Evolutionary conservation across 2,888 invertebrate genomes (phyloP), one percentile per base, ranked within the genome.

Genomic region (Amphipoea lucens): DNA sequence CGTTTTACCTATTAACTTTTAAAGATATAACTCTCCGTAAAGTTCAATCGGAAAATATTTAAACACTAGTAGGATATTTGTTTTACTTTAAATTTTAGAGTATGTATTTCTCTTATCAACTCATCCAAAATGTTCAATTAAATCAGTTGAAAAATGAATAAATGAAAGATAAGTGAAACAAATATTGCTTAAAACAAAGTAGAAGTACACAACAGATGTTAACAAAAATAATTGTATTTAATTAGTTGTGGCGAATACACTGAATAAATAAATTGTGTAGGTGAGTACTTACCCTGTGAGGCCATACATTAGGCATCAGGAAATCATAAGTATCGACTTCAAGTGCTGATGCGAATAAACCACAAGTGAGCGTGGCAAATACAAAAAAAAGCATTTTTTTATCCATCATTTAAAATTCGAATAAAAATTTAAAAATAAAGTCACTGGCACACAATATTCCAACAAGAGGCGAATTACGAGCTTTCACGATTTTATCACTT

Each of bases 271-370:
- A 69, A 65, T 67, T 65, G 23, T 23, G 12, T 62, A 48, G 5
- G n/a, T 23, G 36, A n/a, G 60, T 84, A 97, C 98, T 97, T 97
- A 98, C 98, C 96, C 97, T 97, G 91, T 98, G 97, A 48, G 98
- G 98, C 91, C 97, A 97, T 75, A 98, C 98, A 95, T 98, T 98
- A 82, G 98, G 98, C 98, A 99, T 99, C 42, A 98, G 95, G 89
- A 99, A 97, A 79, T 98, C 97, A 92, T 98, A 98, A 83, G 97
- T 94, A 87, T 96, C 95, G 74, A 96, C 91, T 92, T 96, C 96
- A 79, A 92, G 83, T 6, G 94, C 91, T 60, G 88, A 88, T 72
- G 89, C 90, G 76, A 89, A 82, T 87, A 90, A 89, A 83, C 85
- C 76, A 71, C 88, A 91, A 79, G 90, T 78, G n/a, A 94, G 78